A percentile compares a stretch with the other conserved stretches of the same genome.
Evolutionary conservation across 2,888 invertebrate genomes (phyloP).

Genomic region (Eurois occulta): DNA sequence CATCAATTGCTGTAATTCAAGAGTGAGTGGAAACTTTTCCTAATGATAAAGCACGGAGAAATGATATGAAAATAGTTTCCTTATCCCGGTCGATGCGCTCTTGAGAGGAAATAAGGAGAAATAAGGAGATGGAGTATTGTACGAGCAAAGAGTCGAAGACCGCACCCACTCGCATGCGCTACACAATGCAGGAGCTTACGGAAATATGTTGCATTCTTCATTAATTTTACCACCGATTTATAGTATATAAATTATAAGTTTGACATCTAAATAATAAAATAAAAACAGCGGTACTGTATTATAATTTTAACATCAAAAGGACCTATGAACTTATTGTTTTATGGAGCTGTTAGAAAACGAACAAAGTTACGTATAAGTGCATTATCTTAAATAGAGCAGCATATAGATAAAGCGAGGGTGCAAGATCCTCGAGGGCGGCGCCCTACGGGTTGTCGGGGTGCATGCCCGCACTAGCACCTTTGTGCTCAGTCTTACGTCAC

Average conservation of each 20-base stretch:
- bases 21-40: conserved; percentile 69
- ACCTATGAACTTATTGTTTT: conserved; percentile 60
- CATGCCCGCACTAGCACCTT: conserved; percentile 82
- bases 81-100: conserved; percentile 63
- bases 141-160: conserved; percentile 61
- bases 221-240: conserved; percentile 28
- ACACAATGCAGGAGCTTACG: conserved; percentile 13
- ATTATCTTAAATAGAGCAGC: conserved; percentile 78
- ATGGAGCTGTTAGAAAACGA: conserved; percentile 75
- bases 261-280: neutral
- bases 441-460: conserved; percentile 79
- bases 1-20: conserved; percentile 73
- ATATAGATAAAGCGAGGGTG: conserved; percentile 75
- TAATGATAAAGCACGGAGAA: conserved; percentile 73
- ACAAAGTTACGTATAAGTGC: conserved; percentile 81
- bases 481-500: conserved; percentile 74
- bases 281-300: neutral
- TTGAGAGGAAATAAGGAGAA: conserved; percentile 63
- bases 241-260: neutral
- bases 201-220: conserved; percentile 37
- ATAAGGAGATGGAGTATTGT: conserved; percentile 63
- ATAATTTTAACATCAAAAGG: conserved; percentile 6
- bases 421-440: conserved; percentile 82
- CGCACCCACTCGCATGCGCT: conserved; percentile 51
- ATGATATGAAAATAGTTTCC: conserved; percentile 79